A percentile compares a stretch with the other conserved stretches of the same genome.
Conservation (phyloP, 2,888 invertebrate genomes). For the Ferdinandea cuprea region DNA sequence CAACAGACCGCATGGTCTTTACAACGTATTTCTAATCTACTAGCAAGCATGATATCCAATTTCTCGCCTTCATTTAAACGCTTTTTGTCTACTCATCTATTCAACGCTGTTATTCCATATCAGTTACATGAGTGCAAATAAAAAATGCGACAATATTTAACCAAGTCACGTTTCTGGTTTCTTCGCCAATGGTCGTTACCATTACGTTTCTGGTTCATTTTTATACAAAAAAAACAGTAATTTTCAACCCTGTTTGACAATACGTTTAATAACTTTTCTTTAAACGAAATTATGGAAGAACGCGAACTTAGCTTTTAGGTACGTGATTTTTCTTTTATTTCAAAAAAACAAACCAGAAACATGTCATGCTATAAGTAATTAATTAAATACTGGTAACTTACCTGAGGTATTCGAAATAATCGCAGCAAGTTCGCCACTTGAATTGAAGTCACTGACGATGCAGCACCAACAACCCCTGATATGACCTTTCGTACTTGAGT, state of each 20-base stretch:
- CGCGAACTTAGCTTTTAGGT: no score
- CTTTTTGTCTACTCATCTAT: no score
- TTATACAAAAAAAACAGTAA: slow-evolving; percentile 2
- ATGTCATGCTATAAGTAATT: no score
- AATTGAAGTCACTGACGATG: slow-evolving; percentile 97
- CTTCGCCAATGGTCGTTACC: slow-evolving; percentile 27
- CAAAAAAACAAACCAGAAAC: not conserved
- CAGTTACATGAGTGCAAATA: not conserved
- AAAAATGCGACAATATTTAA: slow-evolving; percentile 24
- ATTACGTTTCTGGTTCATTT: slow-evolving; percentile 12
- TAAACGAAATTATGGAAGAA: no score
- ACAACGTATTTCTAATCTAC: no score
- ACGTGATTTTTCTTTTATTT: no score
- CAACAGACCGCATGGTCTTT: no score
- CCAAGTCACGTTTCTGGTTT: slow-evolving; percentile 57
- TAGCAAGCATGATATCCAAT: no score
- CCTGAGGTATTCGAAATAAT: slow-evolving; percentile 95
- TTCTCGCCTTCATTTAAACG: no score
- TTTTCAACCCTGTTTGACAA: slow-evolving; percentile 25
- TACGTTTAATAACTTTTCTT: not conserved
- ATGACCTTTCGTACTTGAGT: slow-evolving; percentile 93
- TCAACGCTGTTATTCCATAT: slow-evolving; percentile 3
- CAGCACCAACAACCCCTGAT: slow-evolving; percentile 94
- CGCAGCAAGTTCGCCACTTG: slow-evolving; percentile 96
- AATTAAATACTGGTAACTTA: slow-evolving; percentile 72